A percentile compares a stretch with the other conserved stretches of the same genome.
Conservation (phyloP, 2,113 vertebrate genomes). For the Todiramphus saurophagus region DNA sequence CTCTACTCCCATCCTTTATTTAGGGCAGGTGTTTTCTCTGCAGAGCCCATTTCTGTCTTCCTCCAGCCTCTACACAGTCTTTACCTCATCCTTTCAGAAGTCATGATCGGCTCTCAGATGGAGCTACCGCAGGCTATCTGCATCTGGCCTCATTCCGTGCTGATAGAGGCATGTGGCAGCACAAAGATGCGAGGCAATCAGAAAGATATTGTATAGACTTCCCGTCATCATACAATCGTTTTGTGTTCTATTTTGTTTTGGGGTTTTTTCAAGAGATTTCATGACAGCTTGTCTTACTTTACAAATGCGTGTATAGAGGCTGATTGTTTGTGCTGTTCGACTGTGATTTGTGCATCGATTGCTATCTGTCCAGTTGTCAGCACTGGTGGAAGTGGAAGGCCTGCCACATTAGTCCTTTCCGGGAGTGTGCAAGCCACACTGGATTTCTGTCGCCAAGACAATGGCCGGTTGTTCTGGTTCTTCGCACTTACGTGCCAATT, state of each 20-base stretch:
- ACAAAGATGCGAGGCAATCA: neutral
- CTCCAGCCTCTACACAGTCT: fast-evolving
- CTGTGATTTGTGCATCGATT: neutral
- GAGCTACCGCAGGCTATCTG: fast-evolving
- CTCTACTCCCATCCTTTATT: neutral
- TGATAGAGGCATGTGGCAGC: neutral
- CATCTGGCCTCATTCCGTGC: fast-evolving
- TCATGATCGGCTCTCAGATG: neutral
- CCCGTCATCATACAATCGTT: neutral
- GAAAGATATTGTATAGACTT: fast-evolving
- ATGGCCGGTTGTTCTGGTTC: neutral
- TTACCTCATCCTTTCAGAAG: neutral
- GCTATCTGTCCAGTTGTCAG: neutral
- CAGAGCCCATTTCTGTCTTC: neutral
- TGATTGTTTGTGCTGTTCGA: neutral
- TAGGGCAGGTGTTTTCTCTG: neutral
- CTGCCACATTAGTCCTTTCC: neutral
- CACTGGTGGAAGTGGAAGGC: neutral
- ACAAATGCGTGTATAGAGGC: fast-evolving
- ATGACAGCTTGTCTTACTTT: neutral
- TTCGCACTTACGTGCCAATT: neutral
- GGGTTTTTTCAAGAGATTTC: neutral
- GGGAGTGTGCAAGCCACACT: neutral
- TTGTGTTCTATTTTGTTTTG: neutral
- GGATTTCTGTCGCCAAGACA: neutral